Evolutionary conservation across 2,888 invertebrate genomes (phyloP).

Genomic region (Coenonympha arcania): DNA sequence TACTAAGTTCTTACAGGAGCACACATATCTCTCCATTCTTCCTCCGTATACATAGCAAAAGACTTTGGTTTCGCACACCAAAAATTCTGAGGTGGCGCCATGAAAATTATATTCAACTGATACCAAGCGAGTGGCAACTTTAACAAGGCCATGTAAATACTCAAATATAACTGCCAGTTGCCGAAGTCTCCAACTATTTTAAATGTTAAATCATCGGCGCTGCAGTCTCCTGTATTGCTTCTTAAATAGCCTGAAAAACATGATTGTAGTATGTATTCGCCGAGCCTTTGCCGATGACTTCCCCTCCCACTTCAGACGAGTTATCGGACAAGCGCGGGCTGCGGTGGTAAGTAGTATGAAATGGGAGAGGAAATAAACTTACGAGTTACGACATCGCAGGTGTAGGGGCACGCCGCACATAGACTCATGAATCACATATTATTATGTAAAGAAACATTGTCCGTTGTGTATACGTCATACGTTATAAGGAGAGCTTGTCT

Average conservation of each 20-base stretch:
- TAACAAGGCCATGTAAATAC: slow-evolving; percentile 70
- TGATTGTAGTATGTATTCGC: too few relatives aligned
- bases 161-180: slow-evolving; percentile 73
- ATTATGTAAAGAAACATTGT: too few relatives aligned
- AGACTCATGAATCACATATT: too few relatives aligned
- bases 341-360: too few relatives aligned
- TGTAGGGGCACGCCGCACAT: too few relatives aligned
- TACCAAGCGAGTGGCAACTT: slow-evolving; percentile 77
- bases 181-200: slow-evolving; percentile 74
- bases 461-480: too few relatives aligned
- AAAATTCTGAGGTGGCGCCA: slow-evolving; percentile 76
- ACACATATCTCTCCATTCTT: slow-evolving; percentile 62
- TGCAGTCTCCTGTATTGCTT: slow-evolving; percentile 10
- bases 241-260: background rate
- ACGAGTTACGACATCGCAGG: too few relatives aligned
- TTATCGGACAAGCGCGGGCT: too few relatives aligned
- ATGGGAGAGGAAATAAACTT: too few relatives aligned
- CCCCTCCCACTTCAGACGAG: too few relatives aligned
- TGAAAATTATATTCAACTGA: slow-evolving; percentile 76
- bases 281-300: too few relatives aligned
- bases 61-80: slow-evolving; percentile 67
- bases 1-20: slow-evolving; percentile 52
- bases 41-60: slow-evolving; percentile 40
- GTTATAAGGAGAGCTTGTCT: too few relatives aligned
- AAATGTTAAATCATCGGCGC: slow-evolving; percentile 36